Evolutionary conservation across 2,888 invertebrate species (phyloP).

Genomic region (Gryllus longicercus): DNA sequence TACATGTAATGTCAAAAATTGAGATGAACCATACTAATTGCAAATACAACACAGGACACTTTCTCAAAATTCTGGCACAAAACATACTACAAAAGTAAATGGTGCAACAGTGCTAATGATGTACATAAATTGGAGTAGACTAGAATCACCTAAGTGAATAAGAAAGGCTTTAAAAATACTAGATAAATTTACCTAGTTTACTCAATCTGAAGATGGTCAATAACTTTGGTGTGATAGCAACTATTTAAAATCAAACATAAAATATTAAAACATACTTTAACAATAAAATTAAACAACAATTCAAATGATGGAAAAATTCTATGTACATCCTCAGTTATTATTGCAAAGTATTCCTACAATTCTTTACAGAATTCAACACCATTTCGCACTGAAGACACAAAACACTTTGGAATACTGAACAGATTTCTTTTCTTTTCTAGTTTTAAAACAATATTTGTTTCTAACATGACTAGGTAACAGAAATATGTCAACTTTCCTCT

Average conservation of each 20-base stretch:
- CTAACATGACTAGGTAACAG: neutral
- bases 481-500: too few relatives aligned
- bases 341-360: neutral
- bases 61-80: too few relatives aligned
- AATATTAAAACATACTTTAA: neutral
- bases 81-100: neutral
- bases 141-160: neutral
- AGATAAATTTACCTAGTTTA: neutral
- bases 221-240: conserved; percentile 7
- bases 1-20: too few relatives aligned
- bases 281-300: neutral
- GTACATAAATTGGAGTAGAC: neutral
- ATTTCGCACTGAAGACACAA: too few relatives aligned
- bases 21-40: too few relatives aligned
- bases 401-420: too few relatives aligned
- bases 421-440: too few relatives aligned
- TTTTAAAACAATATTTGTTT: too few relatives aligned
- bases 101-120: neutral
- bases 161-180: neutral
- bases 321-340: neutral
- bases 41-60: too few relatives aligned
- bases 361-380: neutral
- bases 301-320: neutral
- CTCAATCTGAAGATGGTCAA: neutral
- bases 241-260: neutral